These are phyloP conservation scores for Dyspetes luteomarginatus DNA, from an alignment of 2,888 invertebrate species.

Conservation along the genomic window DNA sequence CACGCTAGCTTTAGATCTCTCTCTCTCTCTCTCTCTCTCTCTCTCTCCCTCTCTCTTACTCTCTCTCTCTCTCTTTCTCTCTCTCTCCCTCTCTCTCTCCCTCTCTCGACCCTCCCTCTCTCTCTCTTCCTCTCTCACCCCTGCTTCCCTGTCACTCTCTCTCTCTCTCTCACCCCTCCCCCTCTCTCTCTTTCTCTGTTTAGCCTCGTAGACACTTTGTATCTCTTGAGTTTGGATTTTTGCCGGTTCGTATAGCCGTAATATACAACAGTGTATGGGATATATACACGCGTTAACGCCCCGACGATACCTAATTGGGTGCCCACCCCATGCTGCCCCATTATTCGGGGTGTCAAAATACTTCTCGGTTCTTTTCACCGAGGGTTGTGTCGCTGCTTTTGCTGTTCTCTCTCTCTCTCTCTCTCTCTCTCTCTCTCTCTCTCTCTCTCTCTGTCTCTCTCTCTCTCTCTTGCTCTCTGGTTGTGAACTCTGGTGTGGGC, in stretches of 20 bases:
- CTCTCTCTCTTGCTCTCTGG: conserved; percentile 16
- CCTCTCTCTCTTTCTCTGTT: conserved; percentile 54
- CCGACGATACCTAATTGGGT: conserved; percentile 81
- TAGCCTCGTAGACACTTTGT: conserved; percentile 74
- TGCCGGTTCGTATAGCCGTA: conserved; percentile 67
- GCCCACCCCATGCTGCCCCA: conserved; percentile 80
- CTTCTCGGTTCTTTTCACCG: conserved; percentile 70
- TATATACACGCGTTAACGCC: conserved; percentile 73
- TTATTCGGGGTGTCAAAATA: conserved; percentile 83
- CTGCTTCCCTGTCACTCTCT: conserved; percentile 56
- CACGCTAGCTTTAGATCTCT: no score
- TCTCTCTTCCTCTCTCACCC: conserved; percentile 5
- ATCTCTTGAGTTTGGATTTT: conserved; percentile 72
- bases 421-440: conserved; percentile 52
- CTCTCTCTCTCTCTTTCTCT: conserved; percentile 38
- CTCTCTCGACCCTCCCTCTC: conserved; percentile 25
- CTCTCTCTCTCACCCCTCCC: conserved; percentile 23
- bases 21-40: no score
- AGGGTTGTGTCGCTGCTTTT: conserved; percentile 54
- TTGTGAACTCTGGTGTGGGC: conserved; percentile 48
- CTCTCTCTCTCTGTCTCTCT: conserved; percentile 20
- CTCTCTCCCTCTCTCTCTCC: conserved; percentile 12
- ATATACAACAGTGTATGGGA: conserved; percentile 50
- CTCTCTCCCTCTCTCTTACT: conserved; percentile 20
- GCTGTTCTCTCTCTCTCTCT: conserved; percentile 51